Evolutionary conservation across 2,888 invertebrate species (phyloP), one percentile per base, ranked within the genome.

Genomic region (Anodontia alba): DNA sequence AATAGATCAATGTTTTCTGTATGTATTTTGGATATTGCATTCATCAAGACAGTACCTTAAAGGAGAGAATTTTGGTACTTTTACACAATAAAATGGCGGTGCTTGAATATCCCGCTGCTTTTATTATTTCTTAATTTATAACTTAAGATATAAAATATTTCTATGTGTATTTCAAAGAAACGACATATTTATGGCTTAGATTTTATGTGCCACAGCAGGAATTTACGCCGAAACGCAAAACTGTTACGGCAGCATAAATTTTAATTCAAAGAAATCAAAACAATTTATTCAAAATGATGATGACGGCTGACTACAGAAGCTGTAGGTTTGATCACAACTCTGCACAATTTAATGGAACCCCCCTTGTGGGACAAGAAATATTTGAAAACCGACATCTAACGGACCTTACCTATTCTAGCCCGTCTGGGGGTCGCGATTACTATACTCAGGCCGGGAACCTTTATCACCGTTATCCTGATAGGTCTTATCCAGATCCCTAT

Each of bases 301-400:
- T 93, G 92, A 92, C 91, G 89, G 89, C 92, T n/a, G 93, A 94
- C 80, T 90, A 92, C 77, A 88, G 93, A 46, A 93, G 93, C 81
- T 94, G 94, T 74, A 86, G 94, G 76, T 94, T 92, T 85, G 94
- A 93, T 80, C 86, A 86, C 33, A 83, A 86, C 75, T 75, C 84
- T 17, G 81, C 81, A 20, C 80, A 86, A 46, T 82, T 80, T n/a
- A 78, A 75, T 33, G 86, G 83, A 17, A 78, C 75, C 38, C 70
- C 76, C 26, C 69, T 80, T 68, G 76, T 78, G 51, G 80, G 71
- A 62, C 77, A 86, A 42, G 91, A 92, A 72, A 86, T 90, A 80
- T 88, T 90, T 73, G 92, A 92, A 71, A 86, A 90, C 33, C 82
- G 91, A 29, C 90, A 91, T 69, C 86, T 93, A 49, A 90, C 91